Evolutionary conservation across 2,113 vertebrate species (phyloP).

Genomic region (Brienomyrus brachyistius): DNA sequence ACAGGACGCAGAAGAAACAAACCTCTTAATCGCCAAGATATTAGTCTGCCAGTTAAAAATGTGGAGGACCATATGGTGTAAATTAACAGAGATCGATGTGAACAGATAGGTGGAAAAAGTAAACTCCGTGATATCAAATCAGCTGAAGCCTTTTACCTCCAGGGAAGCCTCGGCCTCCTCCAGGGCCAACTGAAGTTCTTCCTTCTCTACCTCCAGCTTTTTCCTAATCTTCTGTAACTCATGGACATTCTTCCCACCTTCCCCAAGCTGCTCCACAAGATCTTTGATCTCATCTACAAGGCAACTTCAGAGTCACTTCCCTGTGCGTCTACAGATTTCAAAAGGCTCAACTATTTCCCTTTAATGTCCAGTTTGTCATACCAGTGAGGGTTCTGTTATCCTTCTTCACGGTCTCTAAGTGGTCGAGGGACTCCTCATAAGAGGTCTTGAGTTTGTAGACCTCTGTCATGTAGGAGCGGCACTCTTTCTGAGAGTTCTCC

Average conservation of each 20-base stretch:
- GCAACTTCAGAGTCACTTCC: neutral
- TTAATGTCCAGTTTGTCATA: slow-evolving; percentile 29
- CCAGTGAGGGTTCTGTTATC: slow-evolving; percentile 59
- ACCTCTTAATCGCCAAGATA: neutral
- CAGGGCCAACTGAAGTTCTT: slow-evolving; percentile 67
- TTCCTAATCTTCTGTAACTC: slow-evolving; percentile 62
- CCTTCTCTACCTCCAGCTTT: slow-evolving; percentile 60
- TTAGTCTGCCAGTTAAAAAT: neutral
- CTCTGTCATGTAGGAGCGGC: slow-evolving; percentile 53
- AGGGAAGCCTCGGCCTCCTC: slow-evolving; percentile 62
- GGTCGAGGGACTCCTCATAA: slow-evolving; percentile 55
- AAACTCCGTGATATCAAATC: neutral
- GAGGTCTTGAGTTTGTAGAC: slow-evolving; percentile 59
- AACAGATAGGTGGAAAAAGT: neutral
- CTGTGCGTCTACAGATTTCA: neutral
- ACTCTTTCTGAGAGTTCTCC: slow-evolving; percentile 59
- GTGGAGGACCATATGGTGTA: neutral
- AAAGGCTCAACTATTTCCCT: neutral
- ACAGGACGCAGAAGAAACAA: neutral
- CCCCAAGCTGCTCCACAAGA: slow-evolving; percentile 62
- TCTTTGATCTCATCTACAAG: slow-evolving; percentile 66
- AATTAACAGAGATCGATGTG: neutral
- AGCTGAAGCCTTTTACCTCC: slow-evolving; percentile 44
- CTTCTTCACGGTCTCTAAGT: slow-evolving; percentile 52
- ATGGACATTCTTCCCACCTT: slow-evolving; percentile 54